Evolutionary conservation across 1,140 invertebrate species (phyloP), one percentile per base, ranked within the genome.

Genomic region (Trachymyrmex cornetzi): DNA sequence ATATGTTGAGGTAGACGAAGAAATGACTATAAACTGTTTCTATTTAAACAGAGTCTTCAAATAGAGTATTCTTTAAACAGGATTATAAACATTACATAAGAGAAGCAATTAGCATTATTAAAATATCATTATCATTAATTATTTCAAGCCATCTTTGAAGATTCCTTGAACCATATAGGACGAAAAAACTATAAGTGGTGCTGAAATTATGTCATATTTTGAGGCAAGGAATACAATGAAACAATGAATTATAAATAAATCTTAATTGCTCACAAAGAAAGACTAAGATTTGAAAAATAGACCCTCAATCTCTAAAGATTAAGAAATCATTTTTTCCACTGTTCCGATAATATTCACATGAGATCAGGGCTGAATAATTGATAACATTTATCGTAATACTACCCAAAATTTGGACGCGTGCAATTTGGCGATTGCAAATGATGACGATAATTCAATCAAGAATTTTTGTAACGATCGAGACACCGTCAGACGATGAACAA

Each of bases 401-500:
- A 19, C 34, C 3, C 12, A 63, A 61, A 48, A 34, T 24, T 59
- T 84, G 24, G 38, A 61, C 55, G 24, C 22, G 14, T 19, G 24
- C 16, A n/a, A 34, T 80, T 34, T 12, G 9, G 3, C 69, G 24
- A 74, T 74, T 4, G 69, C n/a, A 63, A 84, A 75, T 44, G 53
- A 61, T 19, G 69, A 84, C 24, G 69, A 34, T 61, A 61, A 84
- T 61, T 84, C 12, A 61, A 84, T 84, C 16, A 44, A 34, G 69
- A 84, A 75, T 63, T 61, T 75, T 84, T 74, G 19, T 84, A 74
- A 84, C 69, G 55, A 61, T 61, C 80, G 80, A 82, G 80, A 82
- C 53, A 61, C 22, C 22, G 53, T 57, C 53, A 69, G 79, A 44
- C 22, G 67, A 61, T 82, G 16, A 69, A 59, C 80, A 82, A 82